Percentiles rank a stretch among this genome's conserved stretches.
These are phyloP conservation scores for Epiblema foenella DNA, from an alignment of 2,888 invertebrate genomes.

Conservation along the genomic window DNA sequence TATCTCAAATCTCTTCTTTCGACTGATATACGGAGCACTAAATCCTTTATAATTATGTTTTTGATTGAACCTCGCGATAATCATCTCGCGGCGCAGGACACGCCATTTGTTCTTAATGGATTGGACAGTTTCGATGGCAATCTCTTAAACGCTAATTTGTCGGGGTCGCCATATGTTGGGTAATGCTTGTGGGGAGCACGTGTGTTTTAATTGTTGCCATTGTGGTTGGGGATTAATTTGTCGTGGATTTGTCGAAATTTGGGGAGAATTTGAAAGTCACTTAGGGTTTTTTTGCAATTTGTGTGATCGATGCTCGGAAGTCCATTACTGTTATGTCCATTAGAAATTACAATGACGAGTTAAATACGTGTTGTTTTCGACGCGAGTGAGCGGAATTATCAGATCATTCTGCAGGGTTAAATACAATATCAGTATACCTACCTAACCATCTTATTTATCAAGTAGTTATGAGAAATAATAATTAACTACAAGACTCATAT, in stretches of 20 bases:
- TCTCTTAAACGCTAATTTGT: slow-evolving; percentile 81
- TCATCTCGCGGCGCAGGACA: slow-evolving; percentile 70
- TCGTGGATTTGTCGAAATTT: slow-evolving; percentile 20
- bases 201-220: slow-evolving; percentile 47
- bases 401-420: neutral
- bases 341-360: neutral
- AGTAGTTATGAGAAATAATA: too few species aligned
- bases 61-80: slow-evolving; percentile 77
- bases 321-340: neutral
- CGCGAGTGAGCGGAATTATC: neutral
- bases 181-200: slow-evolving; percentile 49
- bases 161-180: slow-evolving; percentile 77
- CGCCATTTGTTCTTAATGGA: slow-evolving; percentile 81
- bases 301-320: slow-evolving; percentile 1
- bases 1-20: slow-evolving; percentile 28
- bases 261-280: slow-evolving; percentile 31
- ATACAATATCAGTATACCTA: too few species aligned
- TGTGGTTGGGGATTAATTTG: slow-evolving; percentile 31
- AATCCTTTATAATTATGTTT: slow-evolving; percentile 76
- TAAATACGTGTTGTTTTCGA: neutral
- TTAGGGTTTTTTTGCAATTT: slow-evolving; percentile 13
- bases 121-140: slow-evolving; percentile 77
- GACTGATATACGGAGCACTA: slow-evolving; percentile 53
- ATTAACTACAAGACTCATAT: too few species aligned
- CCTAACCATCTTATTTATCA: too few species aligned